phyloP scores from a whole-genome alignment of 1,140 invertebrate genomes.

The Orius laevigatus region DNA sequence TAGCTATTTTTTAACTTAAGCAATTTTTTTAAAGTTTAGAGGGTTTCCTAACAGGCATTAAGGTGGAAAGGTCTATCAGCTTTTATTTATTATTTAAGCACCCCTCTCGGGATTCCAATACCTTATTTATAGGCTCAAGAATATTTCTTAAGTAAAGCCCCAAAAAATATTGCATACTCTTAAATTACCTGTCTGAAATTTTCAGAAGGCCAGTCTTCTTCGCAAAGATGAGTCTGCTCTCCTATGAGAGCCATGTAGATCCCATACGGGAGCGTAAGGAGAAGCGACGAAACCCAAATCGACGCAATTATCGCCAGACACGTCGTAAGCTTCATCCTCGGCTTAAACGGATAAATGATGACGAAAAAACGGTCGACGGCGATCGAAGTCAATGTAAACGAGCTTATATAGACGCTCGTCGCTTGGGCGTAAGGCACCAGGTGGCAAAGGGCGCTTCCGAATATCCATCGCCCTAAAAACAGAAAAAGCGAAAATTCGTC shows the following conservation, averaged over 20 bases:
- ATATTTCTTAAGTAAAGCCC: too few relatives aligned
- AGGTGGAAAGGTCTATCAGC: neutral
- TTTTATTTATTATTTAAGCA: neutral
- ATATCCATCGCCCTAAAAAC: conserved; percentile 54
- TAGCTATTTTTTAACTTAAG: neutral
- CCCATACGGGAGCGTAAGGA: conserved; percentile 82
- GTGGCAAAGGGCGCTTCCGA: conserved; percentile 74
- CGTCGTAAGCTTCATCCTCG: conserved; percentile 70
- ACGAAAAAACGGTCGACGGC: conserved; percentile 93
- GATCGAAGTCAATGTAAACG: conserved; percentile 87
- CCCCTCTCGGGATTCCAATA: neutral
- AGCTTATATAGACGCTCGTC: conserved; percentile 89
- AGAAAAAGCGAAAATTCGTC: conserved; percentile 4
- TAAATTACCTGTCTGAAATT: conserved; percentile 36
- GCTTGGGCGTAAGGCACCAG: conserved; percentile 85
- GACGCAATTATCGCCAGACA: conserved; percentile 69
- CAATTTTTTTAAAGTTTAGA: neutral
- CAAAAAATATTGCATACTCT: too few relatives aligned
- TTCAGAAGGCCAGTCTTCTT: conserved; percentile 78
- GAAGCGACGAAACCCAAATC: conserved; percentile 79
- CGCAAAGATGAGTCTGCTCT: conserved; percentile 48
- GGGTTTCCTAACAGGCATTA: neutral
- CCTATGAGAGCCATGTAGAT: conserved; percentile 41
- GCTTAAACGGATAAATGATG: conserved; percentile 89
- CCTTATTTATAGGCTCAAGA: neutral